A percentile compares a stretch with the other conserved stretches of the same genome.
phyloP scores from a whole-genome alignment of 2,797 vertebrate species.

The Bryconaethiops microstoma region DNA sequence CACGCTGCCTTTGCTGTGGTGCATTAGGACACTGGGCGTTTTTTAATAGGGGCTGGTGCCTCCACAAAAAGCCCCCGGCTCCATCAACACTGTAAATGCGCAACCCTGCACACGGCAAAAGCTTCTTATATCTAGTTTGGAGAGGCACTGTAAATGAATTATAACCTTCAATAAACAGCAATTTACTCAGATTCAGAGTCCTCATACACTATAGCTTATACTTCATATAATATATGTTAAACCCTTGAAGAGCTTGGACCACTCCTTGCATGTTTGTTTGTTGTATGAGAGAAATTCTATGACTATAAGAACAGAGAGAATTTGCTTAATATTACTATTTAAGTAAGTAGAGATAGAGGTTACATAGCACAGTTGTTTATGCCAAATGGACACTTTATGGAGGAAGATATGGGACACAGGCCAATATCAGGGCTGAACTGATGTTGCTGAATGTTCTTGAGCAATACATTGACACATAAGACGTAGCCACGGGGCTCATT shows the following conservation, averaged over 20 bases:
- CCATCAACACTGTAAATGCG: conserved; percentile 16
- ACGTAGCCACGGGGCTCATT: conserved; percentile 10
- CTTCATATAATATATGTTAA: not conserved
- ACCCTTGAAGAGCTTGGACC: not conserved
- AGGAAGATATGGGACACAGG: not conserved
- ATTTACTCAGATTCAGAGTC: not conserved
- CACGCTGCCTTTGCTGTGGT: conserved; percentile 42
- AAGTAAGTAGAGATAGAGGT: not conserved
- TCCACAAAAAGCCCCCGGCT: conserved; percentile 2
- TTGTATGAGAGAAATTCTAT: not conserved
- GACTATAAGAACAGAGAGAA: not conserved
- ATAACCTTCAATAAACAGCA: not conserved
- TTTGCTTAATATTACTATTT: not conserved
- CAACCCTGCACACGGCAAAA: conserved; percentile 16
- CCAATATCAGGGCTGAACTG: not conserved
- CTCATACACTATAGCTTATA: not conserved
- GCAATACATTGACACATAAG: conserved; percentile 17
- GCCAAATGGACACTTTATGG: not conserved
- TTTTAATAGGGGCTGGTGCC: conserved; percentile 25
- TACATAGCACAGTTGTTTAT: not conserved
- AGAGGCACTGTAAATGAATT: not conserved
- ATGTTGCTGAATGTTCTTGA: conserved; percentile 14
- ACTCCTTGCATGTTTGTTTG: not conserved
- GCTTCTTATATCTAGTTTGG: not conserved
- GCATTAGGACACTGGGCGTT: conserved; percentile 2